phyloP scores from a whole-genome alignment of 2,888 invertebrate species.

The Drosophila antonietae region DNA sequence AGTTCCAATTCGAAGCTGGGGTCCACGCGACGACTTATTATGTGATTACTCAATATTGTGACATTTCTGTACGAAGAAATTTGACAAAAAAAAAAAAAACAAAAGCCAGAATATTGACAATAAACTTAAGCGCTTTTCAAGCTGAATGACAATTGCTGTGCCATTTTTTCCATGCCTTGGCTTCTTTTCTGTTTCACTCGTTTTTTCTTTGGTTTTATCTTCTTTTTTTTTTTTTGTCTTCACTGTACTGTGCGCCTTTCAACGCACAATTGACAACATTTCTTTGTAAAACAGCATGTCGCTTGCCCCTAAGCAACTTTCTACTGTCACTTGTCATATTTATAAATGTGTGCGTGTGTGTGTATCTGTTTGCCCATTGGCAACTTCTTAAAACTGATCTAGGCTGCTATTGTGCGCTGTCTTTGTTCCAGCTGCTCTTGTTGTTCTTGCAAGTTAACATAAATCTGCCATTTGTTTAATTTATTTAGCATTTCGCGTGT shows the following conservation, averaged over 20 bases:
- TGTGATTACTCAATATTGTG: slow-evolving; percentile 79
- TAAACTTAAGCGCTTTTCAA: slow-evolving; percentile 76
- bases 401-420: slow-evolving; percentile 45
- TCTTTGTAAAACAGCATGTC: slow-evolving; percentile 43
- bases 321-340: slow-evolving; percentile 76
- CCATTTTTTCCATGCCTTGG: slow-evolving; percentile 58
- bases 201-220: slow-evolving; percentile 12
- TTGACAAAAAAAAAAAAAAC: slow-evolving; percentile 30
- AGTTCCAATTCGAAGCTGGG: slow-evolving; percentile 46
- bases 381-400: slow-evolving; percentile 77
- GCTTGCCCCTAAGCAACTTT: slow-evolving; percentile 66
- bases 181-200: slow-evolving; percentile 8
- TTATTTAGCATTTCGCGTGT: slow-evolving; percentile 59
- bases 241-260: slow-evolving; percentile 43
- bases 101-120: slow-evolving; percentile 70
- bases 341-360: background rate
- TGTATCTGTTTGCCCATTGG: slow-evolving; percentile 37
- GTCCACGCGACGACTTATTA: slow-evolving; percentile 46
- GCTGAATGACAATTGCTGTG: slow-evolving; percentile 79
- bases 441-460: slow-evolving; percentile 64
- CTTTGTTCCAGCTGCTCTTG: slow-evolving; percentile 44
- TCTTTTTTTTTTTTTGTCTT: background rate
- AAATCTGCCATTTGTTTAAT: slow-evolving; percentile 61
- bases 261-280: slow-evolving; percentile 64
- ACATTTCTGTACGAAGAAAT: slow-evolving; percentile 59